Percentiles rank a stretch among this genome's conserved stretches.
Evolutionary conservation across 2,888 invertebrate species (phyloP).

Genomic region (Polydrusus cervinus): DNA sequence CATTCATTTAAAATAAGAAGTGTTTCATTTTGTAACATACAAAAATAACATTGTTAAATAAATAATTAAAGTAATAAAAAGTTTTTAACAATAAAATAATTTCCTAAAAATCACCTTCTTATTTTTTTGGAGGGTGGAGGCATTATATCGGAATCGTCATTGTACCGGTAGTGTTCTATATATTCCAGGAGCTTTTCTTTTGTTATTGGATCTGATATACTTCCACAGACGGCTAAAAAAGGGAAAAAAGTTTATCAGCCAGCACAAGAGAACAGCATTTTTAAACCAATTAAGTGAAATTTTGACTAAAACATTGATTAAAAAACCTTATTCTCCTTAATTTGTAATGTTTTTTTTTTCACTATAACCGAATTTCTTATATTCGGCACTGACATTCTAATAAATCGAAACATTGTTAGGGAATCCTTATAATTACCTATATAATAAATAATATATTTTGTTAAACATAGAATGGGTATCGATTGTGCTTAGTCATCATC

Average conservation of each 20-base stretch:
- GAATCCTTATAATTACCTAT: too few species aligned
- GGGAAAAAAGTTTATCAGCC: not conserved
- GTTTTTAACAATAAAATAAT: conserved; percentile 46
- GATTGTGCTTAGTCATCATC: too few species aligned
- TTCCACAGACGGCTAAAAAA: conserved; percentile 85
- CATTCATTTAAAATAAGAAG: conserved; percentile 43
- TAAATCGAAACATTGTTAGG: too few species aligned
- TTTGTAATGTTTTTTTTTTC: too few species aligned
- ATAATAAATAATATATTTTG: too few species aligned
- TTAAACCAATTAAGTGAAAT: not conserved
- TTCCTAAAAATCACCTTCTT: conserved; percentile 68
- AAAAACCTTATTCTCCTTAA: too few species aligned
- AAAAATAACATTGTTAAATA: conserved; percentile 54
- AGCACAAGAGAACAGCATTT: not conserved
- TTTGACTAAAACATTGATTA: too few species aligned
- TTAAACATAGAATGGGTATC: too few species aligned
- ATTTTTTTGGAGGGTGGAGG: conserved; percentile 78
- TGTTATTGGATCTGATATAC: conserved; percentile 89
- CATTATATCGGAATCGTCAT: conserved; percentile 81
- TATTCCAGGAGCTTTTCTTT: conserved; percentile 84
- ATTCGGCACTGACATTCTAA: too few species aligned
- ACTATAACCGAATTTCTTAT: too few species aligned
- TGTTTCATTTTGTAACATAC: conserved; percentile 49
- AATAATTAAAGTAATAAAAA: conserved; percentile 55
- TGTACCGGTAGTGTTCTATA: conserved; percentile 79